Percentiles rank a stretch among this genome's conserved stretches.
Evolutionary conservation across 1,140 invertebrate genomes (phyloP).

Genomic region (Tyrophagus putrescentiae): DNA sequence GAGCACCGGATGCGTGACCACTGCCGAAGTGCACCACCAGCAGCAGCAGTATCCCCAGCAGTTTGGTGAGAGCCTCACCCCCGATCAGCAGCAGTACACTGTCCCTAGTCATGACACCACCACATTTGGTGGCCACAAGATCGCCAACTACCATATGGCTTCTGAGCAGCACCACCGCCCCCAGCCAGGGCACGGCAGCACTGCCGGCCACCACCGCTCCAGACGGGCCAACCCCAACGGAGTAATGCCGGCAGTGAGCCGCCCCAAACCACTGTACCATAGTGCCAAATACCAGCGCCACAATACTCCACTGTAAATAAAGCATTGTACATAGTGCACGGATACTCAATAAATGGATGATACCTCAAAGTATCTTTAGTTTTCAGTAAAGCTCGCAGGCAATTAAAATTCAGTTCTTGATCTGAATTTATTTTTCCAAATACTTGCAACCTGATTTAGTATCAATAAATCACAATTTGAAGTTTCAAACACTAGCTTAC

Average conservation of each 20-base stretch:
- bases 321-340: neutral
- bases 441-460: too few relatives aligned
- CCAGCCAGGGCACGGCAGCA: too few relatives aligned
- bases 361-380: neutral
- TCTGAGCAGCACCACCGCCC: neutral
- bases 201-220: too few relatives aligned
- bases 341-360: neutral
- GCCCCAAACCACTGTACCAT: conserved; percentile 1
- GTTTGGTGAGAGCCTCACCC: neutral
- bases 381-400: too few relatives aligned
- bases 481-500: too few relatives aligned
- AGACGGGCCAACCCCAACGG: too few relatives aligned
- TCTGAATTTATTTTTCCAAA: too few relatives aligned
- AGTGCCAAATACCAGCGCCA: conserved; percentile 7
- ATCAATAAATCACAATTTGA: too few relatives aligned
- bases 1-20: neutral
- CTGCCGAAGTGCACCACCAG: neutral
- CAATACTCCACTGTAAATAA: neutral
- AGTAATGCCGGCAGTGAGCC: too few relatives aligned
- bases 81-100: neutral
- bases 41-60: neutral
- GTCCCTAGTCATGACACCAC: neutral
- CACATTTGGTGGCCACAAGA: neutral
- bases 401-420: too few relatives aligned
- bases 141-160: neutral